Base-by-base conservation (phyloP, 2,888 invertebrate genomes). In the Allophyes oxyacanthae region DNA sequence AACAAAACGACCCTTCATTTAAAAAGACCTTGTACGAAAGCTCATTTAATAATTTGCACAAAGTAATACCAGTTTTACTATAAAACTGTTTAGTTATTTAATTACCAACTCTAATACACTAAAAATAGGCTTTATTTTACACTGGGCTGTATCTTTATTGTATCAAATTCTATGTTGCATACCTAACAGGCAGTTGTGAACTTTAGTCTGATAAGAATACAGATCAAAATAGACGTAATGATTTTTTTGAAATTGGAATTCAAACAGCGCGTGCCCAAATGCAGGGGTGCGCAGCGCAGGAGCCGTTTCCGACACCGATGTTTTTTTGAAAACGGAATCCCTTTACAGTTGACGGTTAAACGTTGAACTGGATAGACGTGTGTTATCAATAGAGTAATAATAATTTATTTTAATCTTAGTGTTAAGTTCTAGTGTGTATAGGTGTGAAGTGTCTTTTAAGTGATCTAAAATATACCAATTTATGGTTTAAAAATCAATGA, bases 221-320 rank as follows among this genome's bases (percentile, higher is more conserved):
- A 38, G 44, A 53, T 5, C 0, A 0, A 13, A 34, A 36, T 56
- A 0, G 20, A 1, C 13, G 7, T 6, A 1, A 6, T 11, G 6
- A 15, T 7, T 38, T 37, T 37, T 46, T 63, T 50, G 20, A 38
- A 62, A 8, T 63, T 67, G 54, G 59, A 56, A 61, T 72, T 63
- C 44, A 56, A 64, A 56, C 57, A 82, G 90, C 92, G 87, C 92
- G 92, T 92, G 91, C 92, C 84, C 61, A 66, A 77, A 72, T 66
- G 79, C 79, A 86, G 83, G 92, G 92, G 92, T 92, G 93, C 93
- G 92, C 89, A 75, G 83, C 90, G 25, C 28, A 6, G 4, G 20
- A 20, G 92, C 86, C 86, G 77, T 84, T 87, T 88, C 87, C 90
- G 88, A 87, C 82, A 82, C 79, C 72, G 76, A 72, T 79, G 81